A percentile compares a stretch with the other conserved stretches of the same genome.
phyloP scores from a whole-genome alignment of 2,888 invertebrate species.

The Mactromeris polynyma region DNA sequence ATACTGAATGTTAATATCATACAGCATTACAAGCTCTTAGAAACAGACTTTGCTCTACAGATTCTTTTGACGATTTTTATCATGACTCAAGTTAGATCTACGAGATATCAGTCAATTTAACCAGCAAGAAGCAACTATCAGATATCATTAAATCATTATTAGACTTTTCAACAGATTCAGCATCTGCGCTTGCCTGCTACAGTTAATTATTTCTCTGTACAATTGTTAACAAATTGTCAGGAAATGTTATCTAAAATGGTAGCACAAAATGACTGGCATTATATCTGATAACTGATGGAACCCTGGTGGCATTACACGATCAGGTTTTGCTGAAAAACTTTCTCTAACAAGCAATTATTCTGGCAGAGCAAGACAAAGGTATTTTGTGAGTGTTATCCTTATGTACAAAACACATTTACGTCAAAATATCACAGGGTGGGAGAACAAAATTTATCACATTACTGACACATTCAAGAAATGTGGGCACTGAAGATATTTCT shows the following conservation, averaged over 20 bases:
- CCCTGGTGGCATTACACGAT: slow-evolving; percentile 34
- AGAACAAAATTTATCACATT: slow-evolving; percentile 4
- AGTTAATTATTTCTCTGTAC: slow-evolving; percentile 36
- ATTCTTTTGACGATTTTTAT: neutral
- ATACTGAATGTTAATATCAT: neutral
- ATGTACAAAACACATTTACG: slow-evolving; percentile 23
- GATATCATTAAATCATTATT: slow-evolving; percentile 19
- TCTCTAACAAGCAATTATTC: slow-evolving; percentile 42
- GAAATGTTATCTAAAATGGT: slow-evolving; percentile 43
- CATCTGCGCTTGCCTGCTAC: slow-evolving; percentile 4
- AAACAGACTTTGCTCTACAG: neutral
- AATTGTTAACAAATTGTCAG: slow-evolving; percentile 39
- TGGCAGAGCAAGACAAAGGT: neutral
- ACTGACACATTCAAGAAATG: slow-evolving; percentile 17
- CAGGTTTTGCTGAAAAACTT: slow-evolving; percentile 18
- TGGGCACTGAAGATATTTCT: neutral
- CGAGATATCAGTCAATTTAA: neutral
- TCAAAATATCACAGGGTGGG: slow-evolving; percentile 7
- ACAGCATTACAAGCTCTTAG: neutral
- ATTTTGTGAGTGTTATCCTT: neutral
- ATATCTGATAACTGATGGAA: slow-evolving; percentile 28
- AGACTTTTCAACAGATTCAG: slow-evolving; percentile 5
- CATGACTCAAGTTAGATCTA: slow-evolving; percentile 4
- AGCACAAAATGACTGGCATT: slow-evolving; percentile 10
- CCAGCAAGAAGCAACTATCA: neutral